These are phyloP conservation scores for Oscheius sp. DNA, from an alignment of 1,140 invertebrate species.

Conservation along the genomic window DNA sequence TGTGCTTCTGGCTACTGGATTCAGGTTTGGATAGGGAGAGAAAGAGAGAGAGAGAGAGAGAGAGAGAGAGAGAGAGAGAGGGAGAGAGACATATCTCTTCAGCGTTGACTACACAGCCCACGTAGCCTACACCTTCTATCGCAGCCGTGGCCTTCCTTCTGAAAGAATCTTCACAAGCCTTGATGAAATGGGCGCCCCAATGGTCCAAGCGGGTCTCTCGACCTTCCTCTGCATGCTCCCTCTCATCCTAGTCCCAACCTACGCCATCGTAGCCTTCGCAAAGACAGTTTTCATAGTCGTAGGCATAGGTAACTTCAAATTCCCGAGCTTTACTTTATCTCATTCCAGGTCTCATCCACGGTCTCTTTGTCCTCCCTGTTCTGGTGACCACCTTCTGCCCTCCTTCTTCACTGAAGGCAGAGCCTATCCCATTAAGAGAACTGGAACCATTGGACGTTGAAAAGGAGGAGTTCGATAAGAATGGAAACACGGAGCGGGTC, in stretches of 20 bases:
- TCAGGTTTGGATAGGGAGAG: too few relatives aligned
- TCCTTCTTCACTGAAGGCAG: background rate
- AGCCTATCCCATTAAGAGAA: background rate
- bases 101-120: constrained; percentile 59
- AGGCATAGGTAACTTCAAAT: constrained; percentile 29
- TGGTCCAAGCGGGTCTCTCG: constrained; percentile 52
- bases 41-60: background rate
- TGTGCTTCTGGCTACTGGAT: constrained; percentile 57
- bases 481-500: background rate
- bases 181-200: constrained; percentile 54
- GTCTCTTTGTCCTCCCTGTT: constrained; percentile 41
- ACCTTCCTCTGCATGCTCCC: constrained; percentile 57
- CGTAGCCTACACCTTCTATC: constrained; percentile 50
- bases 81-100: constrained; percentile 18
- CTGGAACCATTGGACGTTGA: background rate
- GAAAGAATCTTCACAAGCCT: constrained; percentile 49
- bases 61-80: background rate
- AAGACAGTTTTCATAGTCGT: constrained; percentile 57
- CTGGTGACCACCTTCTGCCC: constrained; percentile 25
- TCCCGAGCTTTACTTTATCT: background rate
- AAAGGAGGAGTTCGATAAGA: background rate
- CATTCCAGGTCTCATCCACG: constrained; percentile 35
- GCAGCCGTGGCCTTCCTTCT: constrained; percentile 19
- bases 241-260: constrained; percentile 54
- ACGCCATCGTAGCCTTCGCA: constrained; percentile 60